Conservation (phyloP, 2,113 vertebrate species). For the Geococcyx californianus region DNA sequence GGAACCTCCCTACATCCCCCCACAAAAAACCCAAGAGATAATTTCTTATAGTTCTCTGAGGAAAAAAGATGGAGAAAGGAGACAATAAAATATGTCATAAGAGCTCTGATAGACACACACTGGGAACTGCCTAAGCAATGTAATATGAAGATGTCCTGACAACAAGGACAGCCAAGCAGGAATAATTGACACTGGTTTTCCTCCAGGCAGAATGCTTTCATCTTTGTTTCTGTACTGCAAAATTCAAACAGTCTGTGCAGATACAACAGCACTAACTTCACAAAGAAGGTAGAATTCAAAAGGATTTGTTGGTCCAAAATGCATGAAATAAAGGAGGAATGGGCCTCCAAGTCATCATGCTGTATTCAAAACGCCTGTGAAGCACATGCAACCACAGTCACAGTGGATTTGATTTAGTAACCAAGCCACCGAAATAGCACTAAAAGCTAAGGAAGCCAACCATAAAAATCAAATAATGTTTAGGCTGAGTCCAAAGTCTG, state of each 20-base stretch:
- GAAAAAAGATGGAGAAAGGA: not conserved
- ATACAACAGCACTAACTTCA: conserved; percentile 2
- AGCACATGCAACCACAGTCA: conserved; percentile 36
- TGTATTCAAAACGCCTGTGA: not conserved
- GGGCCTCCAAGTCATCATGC: not conserved
- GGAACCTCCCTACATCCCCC: not conserved
- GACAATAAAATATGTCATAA: not conserved
- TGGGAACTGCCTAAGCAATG: not conserved
- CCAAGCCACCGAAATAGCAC: conserved; percentile 37
- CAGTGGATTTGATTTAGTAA: conserved; percentile 28
- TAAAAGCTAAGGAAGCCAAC: conserved; percentile 44
- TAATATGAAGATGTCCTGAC: not conserved
- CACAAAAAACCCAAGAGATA: not conserved
- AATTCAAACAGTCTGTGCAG: conserved; percentile 45
- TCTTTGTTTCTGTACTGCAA: conserved; percentile 26
- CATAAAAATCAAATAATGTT: conserved; percentile 39
- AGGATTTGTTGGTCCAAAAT: conserved; percentile 11
- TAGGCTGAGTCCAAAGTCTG: conserved; percentile 24
- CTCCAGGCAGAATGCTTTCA: conserved; percentile 30
- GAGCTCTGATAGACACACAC: not conserved
- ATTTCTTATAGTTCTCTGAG: not conserved
- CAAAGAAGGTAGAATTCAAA: conserved; percentile 43
- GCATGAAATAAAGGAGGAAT: not conserved
- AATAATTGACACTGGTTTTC: not conserved
- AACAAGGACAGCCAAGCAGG: not conserved